phyloP scores from a whole-genome alignment of 2,113 vertebrate genomes.

The Hypocryptadius cinnamomeus region DNA sequence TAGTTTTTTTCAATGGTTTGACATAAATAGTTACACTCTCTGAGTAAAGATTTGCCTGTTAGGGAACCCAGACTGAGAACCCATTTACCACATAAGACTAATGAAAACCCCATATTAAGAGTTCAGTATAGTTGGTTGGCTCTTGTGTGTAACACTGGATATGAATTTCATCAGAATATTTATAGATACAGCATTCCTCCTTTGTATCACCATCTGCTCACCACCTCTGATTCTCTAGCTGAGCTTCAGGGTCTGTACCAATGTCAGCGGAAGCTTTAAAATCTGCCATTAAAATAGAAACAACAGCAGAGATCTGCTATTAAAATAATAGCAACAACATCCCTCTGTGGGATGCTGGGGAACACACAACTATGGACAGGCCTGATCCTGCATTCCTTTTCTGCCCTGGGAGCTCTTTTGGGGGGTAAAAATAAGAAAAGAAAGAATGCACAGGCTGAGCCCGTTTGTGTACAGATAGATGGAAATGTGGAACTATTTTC shows the following conservation, averaged over 20 bases:
- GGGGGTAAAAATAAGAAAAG: background rate
- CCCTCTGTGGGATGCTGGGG: constrained; percentile 52
- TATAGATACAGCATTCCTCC: constrained; percentile 42
- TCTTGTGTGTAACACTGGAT: background rate
- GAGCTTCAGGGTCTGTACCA: constrained; percentile 35
- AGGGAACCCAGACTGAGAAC: background rate
- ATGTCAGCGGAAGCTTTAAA: constrained; percentile 60
- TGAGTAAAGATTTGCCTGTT: background rate
- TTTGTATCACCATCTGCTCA: constrained; percentile 50
- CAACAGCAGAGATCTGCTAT: constrained; percentile 52
- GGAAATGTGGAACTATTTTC: constrained; percentile 48
- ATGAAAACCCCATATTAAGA: background rate
- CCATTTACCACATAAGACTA: background rate
- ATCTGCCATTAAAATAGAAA: constrained; percentile 54
- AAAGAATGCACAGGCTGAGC: background rate
- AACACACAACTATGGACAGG: background rate
- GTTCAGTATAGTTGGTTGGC: background rate
- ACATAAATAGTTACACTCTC: background rate
- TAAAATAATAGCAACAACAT: constrained; percentile 57
- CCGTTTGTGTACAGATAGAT: background rate
- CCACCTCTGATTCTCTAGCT: constrained; percentile 49
- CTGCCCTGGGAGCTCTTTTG: background rate
- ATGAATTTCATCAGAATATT: constrained; percentile 31
- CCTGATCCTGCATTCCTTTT: constrained; percentile 21
- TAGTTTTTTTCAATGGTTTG: background rate